Evolutionary conservation across 2,888 invertebrate species (phyloP).

Genomic region (Diaprepes abbreviatus): DNA sequence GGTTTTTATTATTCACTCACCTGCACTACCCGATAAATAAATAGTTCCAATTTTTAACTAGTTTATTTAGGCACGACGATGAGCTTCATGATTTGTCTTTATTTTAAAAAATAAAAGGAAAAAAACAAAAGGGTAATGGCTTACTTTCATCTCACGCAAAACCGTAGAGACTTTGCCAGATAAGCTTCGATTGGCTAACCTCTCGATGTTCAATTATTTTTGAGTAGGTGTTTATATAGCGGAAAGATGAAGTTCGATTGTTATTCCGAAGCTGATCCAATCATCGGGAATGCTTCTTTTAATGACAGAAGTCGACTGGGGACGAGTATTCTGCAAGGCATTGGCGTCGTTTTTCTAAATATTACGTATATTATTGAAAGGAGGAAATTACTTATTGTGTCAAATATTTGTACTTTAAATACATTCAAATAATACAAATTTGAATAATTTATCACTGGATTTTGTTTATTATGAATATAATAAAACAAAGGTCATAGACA

Average conservation of each 20-base stretch:
- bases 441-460: too few relatives aligned
- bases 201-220: constrained; percentile 55
- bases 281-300: constrained; percentile 61
- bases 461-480: too few relatives aligned
- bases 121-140: background rate
- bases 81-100: background rate
- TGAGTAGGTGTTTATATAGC: constrained; percentile 58
- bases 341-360: too few relatives aligned
- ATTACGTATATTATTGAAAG: too few relatives aligned
- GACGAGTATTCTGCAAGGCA: background rate
- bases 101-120: background rate
- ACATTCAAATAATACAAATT: too few relatives aligned
- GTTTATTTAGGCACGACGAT: too few relatives aligned
- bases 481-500: too few relatives aligned
- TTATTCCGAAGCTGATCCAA: constrained; percentile 62
- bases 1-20: too few relatives aligned
- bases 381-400: too few relatives aligned
- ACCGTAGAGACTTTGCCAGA: constrained; percentile 15
- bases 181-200: constrained; percentile 21
- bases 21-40: too few relatives aligned
- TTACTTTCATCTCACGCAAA: constrained; percentile 24
- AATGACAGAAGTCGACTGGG: constrained; percentile 54
- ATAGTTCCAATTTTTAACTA: too few relatives aligned
- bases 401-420: too few relatives aligned
- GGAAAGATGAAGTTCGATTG: constrained; percentile 60